Percentiles rank a stretch among this genome's conserved stretches.
Conservation (phyloP, 2,113 vertebrate genomes). For the Cranoglanis bouderius region DNA sequence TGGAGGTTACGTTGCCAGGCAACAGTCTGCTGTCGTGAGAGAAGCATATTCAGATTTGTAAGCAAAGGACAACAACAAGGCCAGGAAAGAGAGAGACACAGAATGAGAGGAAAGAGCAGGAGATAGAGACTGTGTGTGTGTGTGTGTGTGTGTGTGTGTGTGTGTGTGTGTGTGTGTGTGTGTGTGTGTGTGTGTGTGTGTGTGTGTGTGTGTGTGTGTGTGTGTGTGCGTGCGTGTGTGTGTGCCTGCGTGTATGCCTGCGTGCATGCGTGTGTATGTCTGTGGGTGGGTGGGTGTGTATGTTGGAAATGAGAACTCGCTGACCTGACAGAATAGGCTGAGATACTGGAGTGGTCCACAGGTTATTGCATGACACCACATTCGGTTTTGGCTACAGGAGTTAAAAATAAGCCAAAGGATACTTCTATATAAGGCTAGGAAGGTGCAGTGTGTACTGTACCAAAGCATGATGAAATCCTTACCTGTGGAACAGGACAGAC, state of each 20-base stretch:
- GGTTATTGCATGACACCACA: slow-evolving; percentile 13
- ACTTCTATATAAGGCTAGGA: background rate
- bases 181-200: slow-evolving; percentile 3
- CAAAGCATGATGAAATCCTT: slow-evolving; percentile 47
- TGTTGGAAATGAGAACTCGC: slow-evolving; percentile 1
- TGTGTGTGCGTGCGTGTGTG: slow-evolving; percentile 1
- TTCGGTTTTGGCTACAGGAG: slow-evolving; percentile 7
- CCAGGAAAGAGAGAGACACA: slow-evolving; percentile 13
- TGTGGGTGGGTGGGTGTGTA: slow-evolving; percentile 3
- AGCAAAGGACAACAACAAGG: slow-evolving; percentile 43
- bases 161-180: too few relatives aligned
- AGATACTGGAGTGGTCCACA: slow-evolving; percentile 7
- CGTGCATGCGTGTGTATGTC: background rate
- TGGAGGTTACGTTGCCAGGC: slow-evolving; percentile 56
- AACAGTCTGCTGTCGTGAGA: slow-evolving; percentile 49
- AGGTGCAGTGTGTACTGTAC: background rate
- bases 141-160: slow-evolving; percentile 8
- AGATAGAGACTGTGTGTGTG: background rate
- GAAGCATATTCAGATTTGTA: slow-evolving; percentile 54
- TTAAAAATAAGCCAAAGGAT: slow-evolving; percentile 27
- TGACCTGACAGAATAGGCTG: slow-evolving; percentile 25
- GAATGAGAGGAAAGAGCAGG: slow-evolving; percentile 2
- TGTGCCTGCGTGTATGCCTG: background rate
- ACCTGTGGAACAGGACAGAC: slow-evolving; percentile 98
- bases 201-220: background rate